Percentiles rank a stretch among this genome's conserved stretches.
Evolutionary conservation across 2,888 invertebrate species (phyloP).

Genomic region (Punctoribates punctum): DNA sequence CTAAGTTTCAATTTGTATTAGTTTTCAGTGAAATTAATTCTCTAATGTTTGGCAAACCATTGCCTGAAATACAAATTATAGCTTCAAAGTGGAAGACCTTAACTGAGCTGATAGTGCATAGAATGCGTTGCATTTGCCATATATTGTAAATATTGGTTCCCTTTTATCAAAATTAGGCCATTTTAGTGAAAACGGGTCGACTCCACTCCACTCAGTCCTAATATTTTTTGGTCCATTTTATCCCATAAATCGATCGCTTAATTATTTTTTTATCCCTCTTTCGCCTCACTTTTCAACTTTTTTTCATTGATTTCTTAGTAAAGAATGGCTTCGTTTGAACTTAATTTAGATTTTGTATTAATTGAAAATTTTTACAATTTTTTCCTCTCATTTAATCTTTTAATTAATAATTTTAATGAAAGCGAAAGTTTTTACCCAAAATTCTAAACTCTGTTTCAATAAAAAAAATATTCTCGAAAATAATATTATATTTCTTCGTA

Average conservation of each 20-base stretch:
- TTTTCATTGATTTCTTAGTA: background rate
- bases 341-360: background rate
- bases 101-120: background rate
- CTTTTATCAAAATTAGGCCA: conserved; percentile 35
- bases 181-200: conserved; percentile 24
- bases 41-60: background rate
- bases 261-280: conserved; percentile 25
- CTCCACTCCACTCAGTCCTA: background rate
- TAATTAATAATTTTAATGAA: no score
- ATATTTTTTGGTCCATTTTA: conserved; percentile 11
- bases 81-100: conserved; percentile 23
- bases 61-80: background rate
- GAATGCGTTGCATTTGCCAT: conserved; percentile 7
- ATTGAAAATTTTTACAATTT: background rate
- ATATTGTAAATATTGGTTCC: conserved; percentile 14
- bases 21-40: background rate
- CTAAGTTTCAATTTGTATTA: background rate
- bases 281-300: background rate
- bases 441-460: no score
- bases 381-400: background rate
- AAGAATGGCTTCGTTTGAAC: background rate
- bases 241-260: conserved; percentile 19
- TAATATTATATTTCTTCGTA: background rate
- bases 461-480: background rate
- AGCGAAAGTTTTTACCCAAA: no score